Conservation (phyloP, 2,888 invertebrate genomes). For the Ichneumon xanthorius region DNA sequence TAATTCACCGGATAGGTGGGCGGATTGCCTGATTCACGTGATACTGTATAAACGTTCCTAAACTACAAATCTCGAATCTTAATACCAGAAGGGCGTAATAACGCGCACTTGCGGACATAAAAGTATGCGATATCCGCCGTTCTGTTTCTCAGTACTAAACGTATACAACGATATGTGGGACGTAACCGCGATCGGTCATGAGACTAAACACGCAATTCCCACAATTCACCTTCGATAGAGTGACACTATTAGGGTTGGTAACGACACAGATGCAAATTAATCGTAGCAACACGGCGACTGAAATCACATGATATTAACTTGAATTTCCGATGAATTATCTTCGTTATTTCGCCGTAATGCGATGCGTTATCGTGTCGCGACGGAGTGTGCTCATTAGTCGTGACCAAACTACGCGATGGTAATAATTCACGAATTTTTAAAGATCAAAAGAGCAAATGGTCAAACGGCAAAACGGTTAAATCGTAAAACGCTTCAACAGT, state of each 20-base stretch:
- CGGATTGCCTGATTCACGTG: no score
- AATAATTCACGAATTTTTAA: neutral
- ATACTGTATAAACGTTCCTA: no score
- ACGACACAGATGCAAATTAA: neutral
- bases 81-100: no score
- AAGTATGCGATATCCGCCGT: neutral
- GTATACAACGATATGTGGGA: neutral
- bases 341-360: conserved; percentile 10
- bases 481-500: no score
- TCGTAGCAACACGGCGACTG: neutral
- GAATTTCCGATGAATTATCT: conserved; percentile 22
- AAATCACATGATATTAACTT: neutral
- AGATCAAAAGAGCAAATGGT: no score
- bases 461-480: no score
- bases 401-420: neutral
- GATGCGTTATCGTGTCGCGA: neutral
- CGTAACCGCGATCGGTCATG: neutral
- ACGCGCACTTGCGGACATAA: neutral
- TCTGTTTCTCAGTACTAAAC: neutral
- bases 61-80: no score
- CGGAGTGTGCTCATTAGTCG: conserved; percentile 11
- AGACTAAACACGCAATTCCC: conserved; percentile 38
- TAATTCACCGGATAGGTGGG: no score
- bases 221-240: conserved; percentile 19
- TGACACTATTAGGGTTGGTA: neutral